Conservation (phyloP, 2,888 invertebrate genomes). For the Chymomyza fuscimana region DNA sequence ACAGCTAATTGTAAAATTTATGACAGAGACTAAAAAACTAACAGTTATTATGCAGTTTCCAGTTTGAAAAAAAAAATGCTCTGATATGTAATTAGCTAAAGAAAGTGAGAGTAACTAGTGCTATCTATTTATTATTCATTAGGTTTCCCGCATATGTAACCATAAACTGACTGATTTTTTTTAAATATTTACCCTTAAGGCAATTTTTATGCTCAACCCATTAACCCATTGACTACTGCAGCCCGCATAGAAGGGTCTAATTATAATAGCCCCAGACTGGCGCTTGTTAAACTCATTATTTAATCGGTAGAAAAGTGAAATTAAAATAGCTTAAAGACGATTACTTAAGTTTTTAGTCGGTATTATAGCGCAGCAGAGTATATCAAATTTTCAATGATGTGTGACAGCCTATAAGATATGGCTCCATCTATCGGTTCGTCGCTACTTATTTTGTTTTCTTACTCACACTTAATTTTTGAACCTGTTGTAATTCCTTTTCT, state of each 20-base stretch:
- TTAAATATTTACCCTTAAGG: too few relatives aligned
- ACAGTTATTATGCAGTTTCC: too few relatives aligned
- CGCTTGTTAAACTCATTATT: neutral
- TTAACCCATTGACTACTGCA: neutral
- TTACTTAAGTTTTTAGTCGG: neutral
- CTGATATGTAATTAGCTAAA: neutral
- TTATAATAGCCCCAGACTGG: neutral
- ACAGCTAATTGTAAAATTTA: conserved; percentile 25
- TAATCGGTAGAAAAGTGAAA: neutral
- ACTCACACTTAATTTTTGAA: too few relatives aligned
- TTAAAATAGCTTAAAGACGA: neutral
- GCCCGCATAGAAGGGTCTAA: neutral
- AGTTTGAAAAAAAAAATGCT: too few relatives aligned
- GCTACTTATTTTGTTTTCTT: too few relatives aligned
- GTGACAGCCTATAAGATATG: too few relatives aligned
- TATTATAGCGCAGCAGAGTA: too few relatives aligned
- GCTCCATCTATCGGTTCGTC: too few relatives aligned
- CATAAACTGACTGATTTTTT: neutral
- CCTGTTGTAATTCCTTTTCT: too few relatives aligned
- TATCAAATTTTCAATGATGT: too few relatives aligned
- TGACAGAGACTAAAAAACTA: conserved; percentile 22
- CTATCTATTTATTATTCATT: neutral
- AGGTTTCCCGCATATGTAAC: neutral
- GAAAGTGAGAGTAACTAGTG: neutral
- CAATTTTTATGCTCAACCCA: neutral